A percentile compares a stretch with the other conserved stretches of the same genome.
These are phyloP conservation scores for Syngnathus typhle DNA, from an alignment of 2,113 vertebrate genomes.

Conservation along the genomic window DNA sequence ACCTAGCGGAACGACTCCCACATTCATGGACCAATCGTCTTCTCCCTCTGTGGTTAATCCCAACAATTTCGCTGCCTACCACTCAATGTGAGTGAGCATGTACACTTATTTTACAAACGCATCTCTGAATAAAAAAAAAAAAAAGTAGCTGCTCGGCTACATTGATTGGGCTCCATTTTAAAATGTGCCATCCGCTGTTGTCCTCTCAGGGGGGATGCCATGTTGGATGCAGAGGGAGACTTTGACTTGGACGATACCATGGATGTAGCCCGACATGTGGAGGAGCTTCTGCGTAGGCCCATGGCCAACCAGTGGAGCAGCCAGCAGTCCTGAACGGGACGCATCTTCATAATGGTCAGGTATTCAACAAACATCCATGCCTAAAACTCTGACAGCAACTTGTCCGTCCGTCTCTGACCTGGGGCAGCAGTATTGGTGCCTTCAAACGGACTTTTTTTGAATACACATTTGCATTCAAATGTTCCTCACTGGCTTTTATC, in stretches of 20 bases:
- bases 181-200: background rate
- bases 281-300: conserved; percentile 87
- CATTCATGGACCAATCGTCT: conserved; percentile 87
- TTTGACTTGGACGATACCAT: conserved; percentile 92
- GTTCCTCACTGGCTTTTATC: background rate
- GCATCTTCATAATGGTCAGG: background rate
- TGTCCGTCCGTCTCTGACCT: conserved; percentile 5
- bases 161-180: background rate
- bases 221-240: conserved; percentile 86
- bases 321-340: conserved; percentile 80
- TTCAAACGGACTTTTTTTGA: conserved; percentile 2
- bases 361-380: background rate
- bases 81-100: conserved; percentile 83
- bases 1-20: conserved; percentile 64
- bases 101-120: background rate
- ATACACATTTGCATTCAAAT: background rate
- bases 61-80: conserved; percentile 77
- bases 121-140: too few relatives aligned
- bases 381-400: too few relatives aligned
- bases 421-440: background rate
- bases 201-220: conserved; percentile 67
- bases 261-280: conserved; percentile 89
- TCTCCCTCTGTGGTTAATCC: conserved; percentile 78
- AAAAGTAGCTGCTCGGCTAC: too few relatives aligned
- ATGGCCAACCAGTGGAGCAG: conserved; percentile 85